A percentile compares a stretch with the other conserved stretches of the same genome.
phyloP scores from a whole-genome alignment of 2,113 vertebrate species.

The Gasterosteus nipponicus region DNA sequence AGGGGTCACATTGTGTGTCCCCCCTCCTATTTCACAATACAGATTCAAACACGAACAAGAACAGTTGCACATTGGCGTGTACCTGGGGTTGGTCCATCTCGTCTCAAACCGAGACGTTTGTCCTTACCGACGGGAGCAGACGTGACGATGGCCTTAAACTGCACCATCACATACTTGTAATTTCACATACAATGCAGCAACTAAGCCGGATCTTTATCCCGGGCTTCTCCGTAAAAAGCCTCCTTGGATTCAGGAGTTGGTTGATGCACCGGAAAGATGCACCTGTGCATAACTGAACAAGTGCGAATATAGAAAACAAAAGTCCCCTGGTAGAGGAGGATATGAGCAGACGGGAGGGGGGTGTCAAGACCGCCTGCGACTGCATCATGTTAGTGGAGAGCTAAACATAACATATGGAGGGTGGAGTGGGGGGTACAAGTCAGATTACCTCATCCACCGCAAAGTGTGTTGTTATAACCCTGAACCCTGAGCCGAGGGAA shows the following conservation, averaged over 20 bases:
- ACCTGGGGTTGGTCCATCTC: not conserved
- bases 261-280: conserved; percentile 25
- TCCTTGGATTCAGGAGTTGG: conserved; percentile 19
- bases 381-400: conserved; percentile 53
- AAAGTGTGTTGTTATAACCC: conserved; percentile 63
- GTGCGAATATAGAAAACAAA: conserved; percentile 13
- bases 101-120: not conserved
- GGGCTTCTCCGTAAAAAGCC: conserved; percentile 8
- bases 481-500: conserved; percentile 9
- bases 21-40: conserved; percentile 52
- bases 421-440: conserved; percentile 62
- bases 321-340: conserved; percentile 13
- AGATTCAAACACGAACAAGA: conserved; percentile 4
- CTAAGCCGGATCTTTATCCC: conserved; percentile 2
- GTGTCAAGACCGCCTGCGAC: conserved; percentile 29
- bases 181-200: conserved; percentile 34
- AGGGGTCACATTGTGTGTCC: conserved; percentile 44
- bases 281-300: conserved; percentile 37
- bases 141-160: conserved; percentile 14
- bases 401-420: conserved; percentile 67
- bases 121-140: not conserved
- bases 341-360: conserved; percentile 5
- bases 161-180: conserved; percentile 31
- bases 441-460: conserved; percentile 73
- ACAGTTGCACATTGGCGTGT: conserved; percentile 14